Conservation (phyloP, 2,797 vertebrate genomes). For the Pangasius larnaudii region DNA sequence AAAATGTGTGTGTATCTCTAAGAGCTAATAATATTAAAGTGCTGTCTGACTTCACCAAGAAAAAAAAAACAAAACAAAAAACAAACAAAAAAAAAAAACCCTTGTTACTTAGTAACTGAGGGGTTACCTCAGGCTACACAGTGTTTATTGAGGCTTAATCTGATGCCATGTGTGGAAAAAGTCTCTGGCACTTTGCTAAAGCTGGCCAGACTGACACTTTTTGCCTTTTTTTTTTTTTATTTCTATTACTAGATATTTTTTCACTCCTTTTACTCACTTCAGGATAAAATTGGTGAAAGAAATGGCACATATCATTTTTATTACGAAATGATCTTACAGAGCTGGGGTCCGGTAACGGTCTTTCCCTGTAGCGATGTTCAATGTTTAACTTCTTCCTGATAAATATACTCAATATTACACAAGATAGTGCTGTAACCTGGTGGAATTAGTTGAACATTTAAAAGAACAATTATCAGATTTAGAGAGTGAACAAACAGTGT, state of each 20-base stretch:
- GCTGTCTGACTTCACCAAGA: conserved; percentile 30
- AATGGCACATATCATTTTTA: neutral
- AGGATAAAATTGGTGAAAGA: neutral
- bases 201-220: conserved; percentile 7
- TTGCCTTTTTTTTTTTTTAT: neutral
- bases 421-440: neutral
- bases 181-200: neutral
- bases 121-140: conserved; percentile 41
- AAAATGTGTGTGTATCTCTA: conserved; percentile 8
- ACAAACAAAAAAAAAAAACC: conserved; percentile 15
- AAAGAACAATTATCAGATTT: neutral
- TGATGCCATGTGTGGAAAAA: conserved; percentile 28
- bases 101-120: conserved; percentile 44
- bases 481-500: neutral
- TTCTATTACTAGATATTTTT: neutral
- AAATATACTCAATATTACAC: neutral
- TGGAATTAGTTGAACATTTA: too few species aligned
- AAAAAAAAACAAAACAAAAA: neutral
- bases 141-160: conserved; percentile 23
- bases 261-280: neutral
- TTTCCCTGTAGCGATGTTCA: neutral
- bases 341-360: neutral
- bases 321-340: neutral
- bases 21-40: conserved; percentile 2
- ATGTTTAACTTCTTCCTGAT: neutral